Evolutionary conservation across 2,888 invertebrate genomes (phyloP).

Genomic region (Leucophora obtusa): DNA sequence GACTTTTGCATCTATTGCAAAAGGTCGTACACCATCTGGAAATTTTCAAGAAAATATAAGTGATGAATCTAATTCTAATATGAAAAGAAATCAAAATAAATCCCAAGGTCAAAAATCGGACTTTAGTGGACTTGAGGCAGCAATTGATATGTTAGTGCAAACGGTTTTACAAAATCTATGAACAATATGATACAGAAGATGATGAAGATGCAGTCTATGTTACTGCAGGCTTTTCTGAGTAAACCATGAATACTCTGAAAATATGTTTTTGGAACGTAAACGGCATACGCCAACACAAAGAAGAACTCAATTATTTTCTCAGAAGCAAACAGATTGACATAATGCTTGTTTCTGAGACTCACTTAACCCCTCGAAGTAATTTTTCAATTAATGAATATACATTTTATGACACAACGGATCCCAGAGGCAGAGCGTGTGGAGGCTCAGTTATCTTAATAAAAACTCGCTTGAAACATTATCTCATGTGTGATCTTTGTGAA

Average conservation of each 20-base stretch:
- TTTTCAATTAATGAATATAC: background rate
- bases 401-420: background rate
- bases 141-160: background rate
- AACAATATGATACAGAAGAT: background rate
- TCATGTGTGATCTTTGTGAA: background rate
- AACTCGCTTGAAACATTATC: background rate
- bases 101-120: too few species aligned
- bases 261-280: constrained; percentile 23
- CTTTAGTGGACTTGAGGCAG: too few species aligned
- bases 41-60: too few species aligned
- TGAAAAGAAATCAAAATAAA: too few species aligned
- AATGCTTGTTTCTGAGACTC: constrained; percentile 12
- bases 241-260: constrained; percentile 1
- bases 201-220: background rate
- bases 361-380: background rate
- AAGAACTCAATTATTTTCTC: too few species aligned
- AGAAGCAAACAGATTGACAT: too few species aligned
- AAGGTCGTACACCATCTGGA: too few species aligned
- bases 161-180: background rate
- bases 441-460: background rate
- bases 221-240: background rate
- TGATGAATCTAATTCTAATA: too few species aligned
- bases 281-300: constrained; percentile 19
- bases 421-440: background rate
- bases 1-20: too few species aligned